A percentile compares a stretch with the other conserved stretches of the same genome.
Conservation (phyloP, 35 echinoderm and acorn worm genomes). For the Strongylocentrotus purpuratus region DNA sequence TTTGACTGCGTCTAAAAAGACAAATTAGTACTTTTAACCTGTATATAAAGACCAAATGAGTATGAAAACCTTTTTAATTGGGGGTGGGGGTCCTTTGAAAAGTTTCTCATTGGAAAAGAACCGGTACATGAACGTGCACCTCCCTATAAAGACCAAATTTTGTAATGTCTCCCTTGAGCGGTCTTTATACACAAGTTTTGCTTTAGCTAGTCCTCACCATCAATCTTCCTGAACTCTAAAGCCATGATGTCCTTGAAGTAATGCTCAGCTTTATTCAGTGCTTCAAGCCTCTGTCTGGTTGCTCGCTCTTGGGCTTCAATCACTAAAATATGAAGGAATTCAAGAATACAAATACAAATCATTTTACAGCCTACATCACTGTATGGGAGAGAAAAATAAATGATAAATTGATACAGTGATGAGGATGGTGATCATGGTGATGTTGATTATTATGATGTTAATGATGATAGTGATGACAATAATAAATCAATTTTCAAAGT, state of each 20-base stretch:
- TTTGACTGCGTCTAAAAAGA: too few relatives aligned
- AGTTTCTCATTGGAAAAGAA: too few relatives aligned
- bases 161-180: too few relatives aligned
- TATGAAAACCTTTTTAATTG: too few relatives aligned
- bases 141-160: too few relatives aligned
- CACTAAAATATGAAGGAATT: conserved; percentile 34
- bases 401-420: background rate
- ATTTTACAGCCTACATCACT: background rate
- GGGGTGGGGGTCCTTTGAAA: too few relatives aligned
- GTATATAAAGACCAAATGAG: too few relatives aligned
- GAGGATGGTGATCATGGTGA: background rate
- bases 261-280: conserved; percentile 70
- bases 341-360: background rate
- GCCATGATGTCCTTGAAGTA: conserved; percentile 76
- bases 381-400: background rate
- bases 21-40: too few relatives aligned
- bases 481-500: too few relatives aligned
- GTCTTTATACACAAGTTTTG: too few relatives aligned
- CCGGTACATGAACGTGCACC: too few relatives aligned
- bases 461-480: too few relatives aligned
- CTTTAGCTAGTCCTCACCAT: conserved; percentile 51
- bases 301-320: conserved; percentile 78
- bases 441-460: background rate
- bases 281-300: conserved; percentile 62
- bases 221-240: conserved; percentile 76